Conservation (phyloP, 2,888 invertebrate genomes). For the Linnaemya vulpina region DNA sequence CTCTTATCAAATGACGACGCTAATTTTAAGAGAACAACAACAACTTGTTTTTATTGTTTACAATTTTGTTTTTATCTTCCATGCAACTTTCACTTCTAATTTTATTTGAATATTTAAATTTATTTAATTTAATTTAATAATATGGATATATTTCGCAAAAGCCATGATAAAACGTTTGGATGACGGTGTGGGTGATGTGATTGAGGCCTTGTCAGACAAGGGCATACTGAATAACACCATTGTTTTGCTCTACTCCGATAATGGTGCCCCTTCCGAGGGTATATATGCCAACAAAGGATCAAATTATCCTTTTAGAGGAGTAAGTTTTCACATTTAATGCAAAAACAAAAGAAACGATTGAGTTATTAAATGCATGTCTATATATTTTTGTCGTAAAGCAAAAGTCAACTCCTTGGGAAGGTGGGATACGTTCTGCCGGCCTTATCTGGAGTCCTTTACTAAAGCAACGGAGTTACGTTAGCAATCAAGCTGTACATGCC, state of each 20-base stretch:
- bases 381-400: conserved; percentile 81
- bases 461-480: conserved; percentile 84
- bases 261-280: conserved; percentile 92
- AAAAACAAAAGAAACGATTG: not conserved
- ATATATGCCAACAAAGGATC: conserved; percentile 89
- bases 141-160: conserved; percentile 76
- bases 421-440: conserved; percentile 90
- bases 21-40: no score
- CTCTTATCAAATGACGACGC: no score
- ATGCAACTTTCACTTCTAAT: no score
- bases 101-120: no score
- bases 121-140: no score
- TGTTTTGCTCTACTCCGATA: conserved; percentile 93
- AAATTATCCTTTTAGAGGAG: conserved; percentile 91
- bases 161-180: conserved; percentile 94
- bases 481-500: conserved; percentile 88
- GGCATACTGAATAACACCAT: conserved; percentile 92
- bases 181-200: conserved; percentile 90
- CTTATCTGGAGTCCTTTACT: conserved; percentile 89
- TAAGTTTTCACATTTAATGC: conserved; percentile 80
- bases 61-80: no score
- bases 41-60: no score
- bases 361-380: not conserved
- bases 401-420: conserved; percentile 93
- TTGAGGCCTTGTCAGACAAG: conserved; percentile 87